Conservation (phyloP, 1,140 invertebrate species). For the Drosophila seguyi region DNA sequence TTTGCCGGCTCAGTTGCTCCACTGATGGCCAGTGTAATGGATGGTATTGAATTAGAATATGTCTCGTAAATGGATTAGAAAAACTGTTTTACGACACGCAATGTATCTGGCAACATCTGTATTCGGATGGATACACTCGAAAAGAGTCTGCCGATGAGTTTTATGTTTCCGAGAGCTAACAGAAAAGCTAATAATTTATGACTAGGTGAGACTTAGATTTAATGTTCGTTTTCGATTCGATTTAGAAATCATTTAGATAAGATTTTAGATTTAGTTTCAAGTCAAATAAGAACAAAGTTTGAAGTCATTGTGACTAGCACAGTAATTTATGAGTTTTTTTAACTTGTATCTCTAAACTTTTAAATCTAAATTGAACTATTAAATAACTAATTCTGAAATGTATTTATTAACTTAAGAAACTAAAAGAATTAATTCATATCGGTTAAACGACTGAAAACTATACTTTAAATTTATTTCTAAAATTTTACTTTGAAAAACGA, state of each 20-base stretch:
- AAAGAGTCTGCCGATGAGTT: neutral
- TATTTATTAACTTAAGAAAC: neutral
- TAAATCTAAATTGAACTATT: too few relatives aligned
- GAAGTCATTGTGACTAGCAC: too few relatives aligned
- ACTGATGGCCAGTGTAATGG: conserved; percentile 37
- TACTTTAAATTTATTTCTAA: too few relatives aligned
- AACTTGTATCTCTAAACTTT: too few relatives aligned
- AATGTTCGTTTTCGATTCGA: neutral
- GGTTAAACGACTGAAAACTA: too few relatives aligned
- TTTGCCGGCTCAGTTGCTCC: conserved; percentile 32
- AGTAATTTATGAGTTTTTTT: too few relatives aligned
- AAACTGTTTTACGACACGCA: conserved; percentile 37
- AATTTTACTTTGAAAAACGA: too few relatives aligned
- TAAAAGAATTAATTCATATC: neutral
- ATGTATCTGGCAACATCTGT: conserved; percentile 35
- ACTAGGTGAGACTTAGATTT: neutral
- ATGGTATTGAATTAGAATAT: conserved; percentile 57
- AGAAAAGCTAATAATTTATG: conserved; percentile 6
- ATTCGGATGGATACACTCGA: conserved; percentile 23
- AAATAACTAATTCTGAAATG: too few relatives aligned
- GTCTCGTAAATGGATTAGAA: conserved; percentile 65
- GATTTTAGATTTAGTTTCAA: too few relatives aligned
- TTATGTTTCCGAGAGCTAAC: conserved; percentile 18
- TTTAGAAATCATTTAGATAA: too few relatives aligned
- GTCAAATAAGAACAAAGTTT: too few relatives aligned